Conservation (phyloP, 2,113 vertebrate genomes). For the Cyprinus carpio region DNA sequence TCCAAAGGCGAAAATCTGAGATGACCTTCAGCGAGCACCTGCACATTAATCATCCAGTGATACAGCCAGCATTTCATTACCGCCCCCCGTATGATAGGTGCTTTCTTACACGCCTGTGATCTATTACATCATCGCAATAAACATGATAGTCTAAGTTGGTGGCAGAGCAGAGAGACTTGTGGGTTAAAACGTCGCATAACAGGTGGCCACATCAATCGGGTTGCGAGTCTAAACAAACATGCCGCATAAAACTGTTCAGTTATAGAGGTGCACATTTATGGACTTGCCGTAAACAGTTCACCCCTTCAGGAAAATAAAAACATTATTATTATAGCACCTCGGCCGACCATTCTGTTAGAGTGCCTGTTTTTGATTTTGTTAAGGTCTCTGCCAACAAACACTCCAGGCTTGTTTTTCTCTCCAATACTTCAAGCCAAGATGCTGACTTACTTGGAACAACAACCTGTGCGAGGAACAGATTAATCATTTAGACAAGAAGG, state of each 20-base stretch:
- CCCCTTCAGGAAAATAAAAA: neutral
- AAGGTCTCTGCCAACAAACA: constrained; percentile 18
- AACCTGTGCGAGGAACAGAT: constrained; percentile 43
- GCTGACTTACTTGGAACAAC: constrained; percentile 36
- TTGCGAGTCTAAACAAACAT: neutral
- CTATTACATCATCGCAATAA: constrained; percentile 58
- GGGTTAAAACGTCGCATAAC: constrained; percentile 20
- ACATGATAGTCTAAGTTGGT: constrained; percentile 30
- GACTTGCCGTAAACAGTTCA: neutral
- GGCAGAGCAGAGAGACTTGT: neutral
- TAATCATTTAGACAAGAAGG: constrained; percentile 51
- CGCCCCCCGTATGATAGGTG: constrained; percentile 36
- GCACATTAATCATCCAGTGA: constrained; percentile 59
- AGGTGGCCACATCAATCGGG: constrained; percentile 20
- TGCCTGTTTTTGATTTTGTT: constrained; percentile 9
- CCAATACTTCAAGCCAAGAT: constrained; percentile 27
- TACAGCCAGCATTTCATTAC: constrained; percentile 53
- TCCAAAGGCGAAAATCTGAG: constrained; percentile 35
- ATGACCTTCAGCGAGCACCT: constrained; percentile 54
- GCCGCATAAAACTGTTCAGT: neutral
- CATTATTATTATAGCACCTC: neutral
- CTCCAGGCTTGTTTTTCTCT: constrained; percentile 4
- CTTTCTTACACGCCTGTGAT: constrained; percentile 51
- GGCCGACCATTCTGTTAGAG: neutral
- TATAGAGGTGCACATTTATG: neutral